Evolutionary conservation across 2,888 invertebrate genomes (phyloP).

Genomic region (Cerceris ruficornis): DNA sequence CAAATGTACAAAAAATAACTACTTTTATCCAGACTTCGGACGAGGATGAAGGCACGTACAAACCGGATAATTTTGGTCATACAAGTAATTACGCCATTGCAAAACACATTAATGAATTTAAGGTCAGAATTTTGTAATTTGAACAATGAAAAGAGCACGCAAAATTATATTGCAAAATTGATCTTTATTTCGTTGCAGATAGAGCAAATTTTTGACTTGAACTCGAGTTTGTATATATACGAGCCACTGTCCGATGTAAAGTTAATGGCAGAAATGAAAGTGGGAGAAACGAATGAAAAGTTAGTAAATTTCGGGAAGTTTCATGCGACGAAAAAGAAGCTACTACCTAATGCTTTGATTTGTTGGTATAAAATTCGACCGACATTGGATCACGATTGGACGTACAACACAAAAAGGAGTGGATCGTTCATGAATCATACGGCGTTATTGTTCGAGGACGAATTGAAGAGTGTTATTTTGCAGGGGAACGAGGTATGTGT

Average conservation of each 20-base stretch:
- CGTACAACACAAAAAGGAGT: constrained; percentile 62
- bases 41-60: constrained; percentile 12
- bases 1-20: constrained; percentile 7
- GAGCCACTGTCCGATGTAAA: constrained; percentile 58
- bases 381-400: constrained; percentile 46
- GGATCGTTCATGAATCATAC: constrained; percentile 73
- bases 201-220: constrained; percentile 72
- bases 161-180: constrained; percentile 8
- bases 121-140: constrained; percentile 79
- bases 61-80: constrained; percentile 31
- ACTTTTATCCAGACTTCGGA: constrained; percentile 33
- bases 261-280: constrained; percentile 66
- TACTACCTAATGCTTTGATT: constrained; percentile 70
- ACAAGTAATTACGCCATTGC: constrained; percentile 82
- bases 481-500: constrained; percentile 62
- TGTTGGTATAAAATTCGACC: constrained; percentile 71
- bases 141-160: neutral
- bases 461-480: constrained; percentile 54
- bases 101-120: constrained; percentile 84
- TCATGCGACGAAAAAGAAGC: constrained; percentile 29
- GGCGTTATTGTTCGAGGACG: constrained; percentile 68
- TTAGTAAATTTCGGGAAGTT: constrained; percentile 67
- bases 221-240: constrained; percentile 67
- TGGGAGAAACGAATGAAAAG: constrained; percentile 58
- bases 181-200: constrained; percentile 60